Evolutionary conservation across 2,113 vertebrate genomes (phyloP).

Genomic region (Castor canadensis): DNA sequence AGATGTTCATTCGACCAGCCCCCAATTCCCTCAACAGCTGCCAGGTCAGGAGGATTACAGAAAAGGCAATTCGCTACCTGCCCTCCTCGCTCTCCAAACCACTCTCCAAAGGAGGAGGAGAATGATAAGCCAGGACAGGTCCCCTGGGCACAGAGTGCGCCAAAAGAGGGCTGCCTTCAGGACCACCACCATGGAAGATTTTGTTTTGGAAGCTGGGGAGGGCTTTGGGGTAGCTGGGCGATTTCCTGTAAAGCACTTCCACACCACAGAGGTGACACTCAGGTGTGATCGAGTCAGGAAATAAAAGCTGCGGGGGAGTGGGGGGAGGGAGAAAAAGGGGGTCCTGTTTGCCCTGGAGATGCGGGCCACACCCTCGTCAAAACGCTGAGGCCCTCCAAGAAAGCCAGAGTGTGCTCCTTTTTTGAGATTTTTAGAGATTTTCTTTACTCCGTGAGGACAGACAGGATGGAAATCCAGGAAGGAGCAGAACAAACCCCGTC

Average conservation of each 20-base stretch:
- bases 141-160: background rate
- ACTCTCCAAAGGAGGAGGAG: conserved; percentile 8
- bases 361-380: conserved; percentile 53
- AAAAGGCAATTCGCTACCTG: background rate
- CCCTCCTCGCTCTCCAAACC: background rate
- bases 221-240: background rate
- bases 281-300: conserved; percentile 56
- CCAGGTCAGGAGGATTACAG: conserved; percentile 12
- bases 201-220: background rate
- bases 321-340: background rate
- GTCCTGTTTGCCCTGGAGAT: background rate
- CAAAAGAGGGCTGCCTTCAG: background rate
- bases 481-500: conserved; percentile 49
- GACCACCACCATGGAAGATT: background rate
- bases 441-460: background rate
- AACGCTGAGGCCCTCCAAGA: background rate
- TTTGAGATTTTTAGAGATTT: background rate
- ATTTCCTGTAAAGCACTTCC: conserved; percentile 37
- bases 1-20: background rate
- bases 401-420: background rate
- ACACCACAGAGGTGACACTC: conserved; percentile 41
- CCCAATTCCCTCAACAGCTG: background rate
- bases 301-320: background rate
- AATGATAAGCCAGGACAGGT: background rate
- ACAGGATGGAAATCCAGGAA: conserved; percentile 56